phyloP scores from a whole-genome alignment of 2,888 invertebrate species.

The Athrips mouffetella region DNA sequence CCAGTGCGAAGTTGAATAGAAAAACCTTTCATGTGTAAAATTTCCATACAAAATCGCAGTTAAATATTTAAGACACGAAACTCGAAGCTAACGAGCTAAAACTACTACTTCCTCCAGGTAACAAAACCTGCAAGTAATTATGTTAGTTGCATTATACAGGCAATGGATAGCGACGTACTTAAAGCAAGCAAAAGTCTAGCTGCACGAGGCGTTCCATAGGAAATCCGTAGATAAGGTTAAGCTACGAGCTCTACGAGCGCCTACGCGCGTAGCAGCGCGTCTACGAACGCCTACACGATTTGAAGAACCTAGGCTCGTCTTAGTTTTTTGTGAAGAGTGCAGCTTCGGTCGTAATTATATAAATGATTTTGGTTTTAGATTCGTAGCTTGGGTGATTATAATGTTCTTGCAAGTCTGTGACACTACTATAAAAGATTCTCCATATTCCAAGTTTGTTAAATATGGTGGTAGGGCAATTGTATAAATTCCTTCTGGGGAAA shows the following conservation, averaged over 20 bases:
- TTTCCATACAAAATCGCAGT: not conserved
- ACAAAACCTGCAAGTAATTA: conserved; percentile 5
- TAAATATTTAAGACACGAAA: not conserved
- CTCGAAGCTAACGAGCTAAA: not conserved
- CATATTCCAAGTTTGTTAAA: too few species aligned
- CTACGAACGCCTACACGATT: conserved; percentile 3
- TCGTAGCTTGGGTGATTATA: too few species aligned
- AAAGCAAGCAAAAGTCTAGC: conserved; percentile 10
- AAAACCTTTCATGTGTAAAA: not conserved
- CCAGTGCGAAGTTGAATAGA: not conserved
- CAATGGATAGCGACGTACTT: conserved; percentile 1
- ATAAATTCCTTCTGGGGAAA: too few species aligned
- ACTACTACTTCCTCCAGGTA: not conserved
- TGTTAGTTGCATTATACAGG: not conserved
- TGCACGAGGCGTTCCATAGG: conserved; percentile 9
- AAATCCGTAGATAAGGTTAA: conserved; percentile 12
- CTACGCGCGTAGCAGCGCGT: conserved; percentile 12
- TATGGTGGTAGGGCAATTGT: too few species aligned
- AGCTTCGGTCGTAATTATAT: too few species aligned
- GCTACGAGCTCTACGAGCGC: conserved; percentile 8
- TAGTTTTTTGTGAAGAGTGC: too few species aligned
- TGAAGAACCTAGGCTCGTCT: not conserved
- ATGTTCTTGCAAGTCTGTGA: too few species aligned
- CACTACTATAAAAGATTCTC: too few species aligned
- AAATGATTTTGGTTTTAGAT: too few species aligned